phyloP scores from a whole-genome alignment of 2,888 invertebrate genomes.

The Mesorhabditis sp. region DNA sequence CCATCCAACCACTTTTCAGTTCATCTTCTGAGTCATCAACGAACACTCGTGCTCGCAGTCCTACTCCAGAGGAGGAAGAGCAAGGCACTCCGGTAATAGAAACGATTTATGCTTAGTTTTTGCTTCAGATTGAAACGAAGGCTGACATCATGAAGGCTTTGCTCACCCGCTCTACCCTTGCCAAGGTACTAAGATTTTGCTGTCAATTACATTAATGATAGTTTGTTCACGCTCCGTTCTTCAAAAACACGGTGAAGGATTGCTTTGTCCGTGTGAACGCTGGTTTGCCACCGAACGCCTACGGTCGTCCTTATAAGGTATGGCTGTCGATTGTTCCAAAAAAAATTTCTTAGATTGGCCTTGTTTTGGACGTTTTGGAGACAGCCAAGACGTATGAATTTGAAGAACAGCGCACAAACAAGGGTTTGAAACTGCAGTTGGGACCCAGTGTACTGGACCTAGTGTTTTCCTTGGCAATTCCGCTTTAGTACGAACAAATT shows the following conservation, averaged over 20 bases:
- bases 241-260: slow-evolving; percentile 81
- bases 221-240: slow-evolving; percentile 91
- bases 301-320: background rate
- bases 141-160: slow-evolving; percentile 82
- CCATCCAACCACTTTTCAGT: too few relatives aligned
- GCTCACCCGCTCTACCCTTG: slow-evolving; percentile 82
- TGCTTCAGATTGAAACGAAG: slow-evolving; percentile 68
- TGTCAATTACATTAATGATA: too few relatives aligned
- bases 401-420: slow-evolving; percentile 88
- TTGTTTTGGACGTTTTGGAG: slow-evolving; percentile 71
- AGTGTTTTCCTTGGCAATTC: too few relatives aligned
- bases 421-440: slow-evolving; percentile 59
- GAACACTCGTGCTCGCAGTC: background rate
- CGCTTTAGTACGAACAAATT: slow-evolving; percentile 80
- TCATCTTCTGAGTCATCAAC: background rate
- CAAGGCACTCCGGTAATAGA: slow-evolving; percentile 75
- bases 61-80: slow-evolving; percentile 62
- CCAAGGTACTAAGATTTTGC: slow-evolving; percentile 63
- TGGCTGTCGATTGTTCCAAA: background rate
- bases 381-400: slow-evolving; percentile 75
- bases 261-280: slow-evolving; percentile 94
- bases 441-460: background rate
- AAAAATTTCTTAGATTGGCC: slow-evolving; percentile 67
- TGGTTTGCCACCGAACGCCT: slow-evolving; percentile 58
- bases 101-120: slow-evolving; percentile 68